Conservation (phyloP, 2,797 vertebrate species). For the Sarcophilus harrisii region DNA sequence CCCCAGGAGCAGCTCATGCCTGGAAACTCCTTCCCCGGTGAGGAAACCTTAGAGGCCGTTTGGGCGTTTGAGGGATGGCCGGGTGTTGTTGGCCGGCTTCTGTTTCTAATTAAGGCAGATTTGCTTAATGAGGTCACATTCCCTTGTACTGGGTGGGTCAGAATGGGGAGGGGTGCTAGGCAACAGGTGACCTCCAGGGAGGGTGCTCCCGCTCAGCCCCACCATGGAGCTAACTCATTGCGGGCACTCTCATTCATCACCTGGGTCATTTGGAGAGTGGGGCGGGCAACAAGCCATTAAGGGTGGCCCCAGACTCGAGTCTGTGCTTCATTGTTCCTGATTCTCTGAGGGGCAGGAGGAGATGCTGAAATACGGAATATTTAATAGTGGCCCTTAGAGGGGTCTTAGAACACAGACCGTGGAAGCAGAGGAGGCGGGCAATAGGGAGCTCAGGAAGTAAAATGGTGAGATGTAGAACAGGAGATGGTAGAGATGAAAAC, state of each 20-base stretch:
- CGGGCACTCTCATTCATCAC: constrained; percentile 80
- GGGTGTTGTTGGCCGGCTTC: constrained; percentile 66
- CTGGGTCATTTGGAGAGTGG: constrained; percentile 63
- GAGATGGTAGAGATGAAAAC: neutral
- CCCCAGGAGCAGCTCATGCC: neutral
- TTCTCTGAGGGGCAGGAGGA: neutral
- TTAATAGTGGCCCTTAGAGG: constrained; percentile 5
- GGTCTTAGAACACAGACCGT: neutral
- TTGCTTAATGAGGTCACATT: constrained; percentile 82
- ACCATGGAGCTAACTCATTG: constrained; percentile 74
- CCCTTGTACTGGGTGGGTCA: constrained; percentile 78
- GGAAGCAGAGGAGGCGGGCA: neutral
- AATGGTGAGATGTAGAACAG: neutral
- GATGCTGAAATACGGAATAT: neutral
- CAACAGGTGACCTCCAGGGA: neutral
- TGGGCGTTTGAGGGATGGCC: constrained; percentile 49
- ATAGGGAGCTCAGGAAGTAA: neutral
- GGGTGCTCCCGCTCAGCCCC: neutral
- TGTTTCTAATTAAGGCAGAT: constrained; percentile 81
- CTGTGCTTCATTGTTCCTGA: neutral
- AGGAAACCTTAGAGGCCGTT: constrained; percentile 62
- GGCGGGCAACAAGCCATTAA: constrained; percentile 68
- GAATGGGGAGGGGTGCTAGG: constrained; percentile 73
- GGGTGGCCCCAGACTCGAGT: constrained; percentile 69
- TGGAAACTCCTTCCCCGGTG: constrained; percentile 64